Evolutionary conservation across 2,888 invertebrate genomes (phyloP).

Genomic region (Gymnoscelis rufifasciata): DNA sequence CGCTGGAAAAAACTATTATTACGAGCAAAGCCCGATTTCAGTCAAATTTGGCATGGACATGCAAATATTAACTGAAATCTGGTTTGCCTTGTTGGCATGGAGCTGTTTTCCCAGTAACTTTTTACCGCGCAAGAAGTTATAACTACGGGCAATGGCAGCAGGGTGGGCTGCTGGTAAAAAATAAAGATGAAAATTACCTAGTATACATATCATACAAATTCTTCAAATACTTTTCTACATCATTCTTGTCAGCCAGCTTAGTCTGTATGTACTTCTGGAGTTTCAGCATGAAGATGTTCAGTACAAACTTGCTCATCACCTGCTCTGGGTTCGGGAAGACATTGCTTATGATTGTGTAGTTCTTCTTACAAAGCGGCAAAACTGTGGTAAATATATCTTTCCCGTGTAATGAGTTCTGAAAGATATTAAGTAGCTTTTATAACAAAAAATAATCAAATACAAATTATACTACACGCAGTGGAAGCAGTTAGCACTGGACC

Average conservation of each 20-base stretch:
- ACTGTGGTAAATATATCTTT: conserved; percentile 95
- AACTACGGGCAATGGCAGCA: too few species aligned
- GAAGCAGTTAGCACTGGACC: too few species aligned
- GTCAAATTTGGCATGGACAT: too few species aligned
- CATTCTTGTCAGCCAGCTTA: conserved; percentile 87
- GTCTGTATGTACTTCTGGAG: conserved; percentile 91
- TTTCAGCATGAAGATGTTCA: conserved; percentile 96
- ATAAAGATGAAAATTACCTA: conserved; percentile 75
- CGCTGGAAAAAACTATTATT: too few species aligned
- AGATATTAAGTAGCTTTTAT: conserved; percentile 24
- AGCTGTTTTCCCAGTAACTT: too few species aligned
- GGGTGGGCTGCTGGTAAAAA: too few species aligned
- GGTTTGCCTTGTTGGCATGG: too few species aligned
- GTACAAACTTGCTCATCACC: conserved; percentile 98
- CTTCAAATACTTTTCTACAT: conserved; percentile 92
- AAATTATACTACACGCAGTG: too few species aligned
- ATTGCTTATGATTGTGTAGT: conserved; percentile 88
- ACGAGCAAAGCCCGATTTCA: too few species aligned
- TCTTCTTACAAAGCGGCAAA: conserved; percentile 92
- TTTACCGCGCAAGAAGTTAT: too few species aligned
- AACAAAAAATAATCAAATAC: too few species aligned
- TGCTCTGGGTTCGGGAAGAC: conserved; percentile 97
- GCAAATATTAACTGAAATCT: too few species aligned
- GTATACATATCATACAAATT: conserved; percentile 94
- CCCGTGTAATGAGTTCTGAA: conserved; percentile 88